Conservation (phyloP, 2,888 invertebrate species). For the Eumerus sabulonum region DNA sequence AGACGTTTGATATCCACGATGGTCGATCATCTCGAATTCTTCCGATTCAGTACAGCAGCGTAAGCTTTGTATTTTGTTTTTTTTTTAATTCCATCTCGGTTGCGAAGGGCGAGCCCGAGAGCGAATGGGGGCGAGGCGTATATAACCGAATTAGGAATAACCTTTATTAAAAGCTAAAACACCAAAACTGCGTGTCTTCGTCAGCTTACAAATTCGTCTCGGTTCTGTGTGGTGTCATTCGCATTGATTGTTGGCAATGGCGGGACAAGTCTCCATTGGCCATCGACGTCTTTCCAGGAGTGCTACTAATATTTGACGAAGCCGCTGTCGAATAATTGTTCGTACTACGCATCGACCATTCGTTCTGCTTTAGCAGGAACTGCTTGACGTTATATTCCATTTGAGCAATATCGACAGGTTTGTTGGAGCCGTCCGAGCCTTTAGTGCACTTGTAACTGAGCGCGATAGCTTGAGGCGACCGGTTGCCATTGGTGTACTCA, state of each 20-base stretch:
- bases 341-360: constrained; percentile 77
- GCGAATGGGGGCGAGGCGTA: constrained; percentile 26
- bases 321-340: constrained; percentile 55
- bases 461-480: constrained; percentile 74
- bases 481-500: constrained; percentile 57
- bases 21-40: background rate
- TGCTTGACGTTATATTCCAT: constrained; percentile 90
- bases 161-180: constrained; percentile 14
- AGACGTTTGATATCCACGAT: constrained; percentile 34
- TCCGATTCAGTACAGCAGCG: constrained; percentile 25
- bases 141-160: constrained; percentile 32
- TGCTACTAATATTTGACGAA: constrained; percentile 56
- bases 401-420: constrained; percentile 83
- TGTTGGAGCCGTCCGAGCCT: constrained; percentile 76
- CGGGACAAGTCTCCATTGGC: constrained; percentile 49
- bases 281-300: constrained; percentile 42
- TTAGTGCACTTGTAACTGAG: constrained; percentile 77
- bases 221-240: constrained; percentile 76
- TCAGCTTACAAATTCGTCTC: constrained; percentile 78
- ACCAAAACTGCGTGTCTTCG: background rate
- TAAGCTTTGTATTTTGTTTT: constrained; percentile 24
- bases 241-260: constrained; percentile 56
- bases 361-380: constrained; percentile 83
- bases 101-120: too few relatives aligned
- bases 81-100: too few relatives aligned